Evolutionary conservation across 2,888 invertebrate genomes (phyloP).

Genomic region (Cactoblastis cactorum): DNA sequence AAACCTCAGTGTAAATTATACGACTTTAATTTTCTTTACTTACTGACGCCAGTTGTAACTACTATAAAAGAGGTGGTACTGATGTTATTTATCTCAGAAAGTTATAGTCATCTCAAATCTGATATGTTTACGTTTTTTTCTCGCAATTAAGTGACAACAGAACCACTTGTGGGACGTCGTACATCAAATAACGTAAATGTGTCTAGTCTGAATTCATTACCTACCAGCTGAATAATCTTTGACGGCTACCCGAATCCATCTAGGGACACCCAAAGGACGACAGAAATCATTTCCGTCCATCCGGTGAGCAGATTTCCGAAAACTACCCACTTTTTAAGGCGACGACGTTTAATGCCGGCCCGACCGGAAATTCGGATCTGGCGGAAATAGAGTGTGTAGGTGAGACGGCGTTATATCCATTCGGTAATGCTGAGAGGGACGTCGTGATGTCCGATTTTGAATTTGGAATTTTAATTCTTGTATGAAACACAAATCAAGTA

Average conservation of each 20-base stretch:
- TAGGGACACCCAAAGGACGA: constrained; percentile 37
- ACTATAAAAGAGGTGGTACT: too few species aligned
- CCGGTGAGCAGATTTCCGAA: constrained; percentile 60
- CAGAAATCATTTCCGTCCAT: constrained; percentile 72
- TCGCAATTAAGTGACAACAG: not conserved
- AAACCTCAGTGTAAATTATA: too few species aligned
- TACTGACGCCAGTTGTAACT: too few species aligned
- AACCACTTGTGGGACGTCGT: not conserved
- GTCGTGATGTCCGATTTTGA: constrained; percentile 32
- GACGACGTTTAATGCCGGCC: constrained; percentile 57
- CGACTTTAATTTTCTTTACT: too few species aligned
- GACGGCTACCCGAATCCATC: constrained; percentile 33
- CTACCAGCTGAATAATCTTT: constrained; percentile 19
- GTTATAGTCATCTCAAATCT: too few species aligned
- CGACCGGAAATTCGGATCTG: constrained; percentile 60
- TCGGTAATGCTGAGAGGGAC: constrained; percentile 31
- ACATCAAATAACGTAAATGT: not conserved
- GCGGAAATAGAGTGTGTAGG: constrained; percentile 73
- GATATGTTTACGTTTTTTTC: not conserved
- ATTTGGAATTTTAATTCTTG: constrained; percentile 30
- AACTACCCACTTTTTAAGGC: constrained; percentile 73
- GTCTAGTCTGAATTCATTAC: constrained; percentile 16
- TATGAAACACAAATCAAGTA: not conserved
- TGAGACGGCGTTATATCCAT: constrained; percentile 43
- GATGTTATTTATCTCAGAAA: too few species aligned